Conservation (phyloP, 2,888 invertebrate genomes). For the Diachrysia chrysitis region DNA sequence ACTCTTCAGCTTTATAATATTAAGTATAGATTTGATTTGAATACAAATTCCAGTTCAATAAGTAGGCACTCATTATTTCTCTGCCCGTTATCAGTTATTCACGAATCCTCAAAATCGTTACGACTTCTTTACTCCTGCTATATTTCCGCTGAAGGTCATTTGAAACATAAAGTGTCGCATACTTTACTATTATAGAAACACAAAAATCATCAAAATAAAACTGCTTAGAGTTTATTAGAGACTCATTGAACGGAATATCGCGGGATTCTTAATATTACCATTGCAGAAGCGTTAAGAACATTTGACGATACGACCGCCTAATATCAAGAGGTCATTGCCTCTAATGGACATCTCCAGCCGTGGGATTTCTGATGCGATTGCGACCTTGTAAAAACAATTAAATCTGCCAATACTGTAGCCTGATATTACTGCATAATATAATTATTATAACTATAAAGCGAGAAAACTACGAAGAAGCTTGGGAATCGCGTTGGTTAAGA, state of each 20-base stretch:
- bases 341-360: conserved; percentile 24
- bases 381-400: conserved; percentile 48
- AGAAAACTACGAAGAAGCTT: conserved; percentile 65
- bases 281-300: conserved; percentile 25
- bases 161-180: conserved; percentile 6
- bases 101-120: conserved; percentile 15
- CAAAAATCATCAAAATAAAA: conserved; percentile 34
- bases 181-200: conserved; percentile 22
- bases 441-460: conserved; percentile 53
- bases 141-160: conserved; percentile 38
- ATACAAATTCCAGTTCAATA: conserved; percentile 17
- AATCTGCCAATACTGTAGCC: conserved; percentile 14
- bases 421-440: conserved; percentile 35
- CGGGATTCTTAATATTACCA: conserved; percentile 19
- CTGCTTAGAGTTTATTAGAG: not conserved
- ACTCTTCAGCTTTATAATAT: no score
- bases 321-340: conserved; percentile 47
- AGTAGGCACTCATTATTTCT: not conserved
- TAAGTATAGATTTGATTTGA: no score
- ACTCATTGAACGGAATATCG: conserved; percentile 8
- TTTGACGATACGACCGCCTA: conserved; percentile 23
- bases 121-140: not conserved
- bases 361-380: conserved; percentile 24
- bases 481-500: conserved; percentile 80
- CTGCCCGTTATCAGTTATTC: not conserved